Conservation (phyloP, 2,797 vertebrate genomes). For the Etheostoma perlongum region DNA sequence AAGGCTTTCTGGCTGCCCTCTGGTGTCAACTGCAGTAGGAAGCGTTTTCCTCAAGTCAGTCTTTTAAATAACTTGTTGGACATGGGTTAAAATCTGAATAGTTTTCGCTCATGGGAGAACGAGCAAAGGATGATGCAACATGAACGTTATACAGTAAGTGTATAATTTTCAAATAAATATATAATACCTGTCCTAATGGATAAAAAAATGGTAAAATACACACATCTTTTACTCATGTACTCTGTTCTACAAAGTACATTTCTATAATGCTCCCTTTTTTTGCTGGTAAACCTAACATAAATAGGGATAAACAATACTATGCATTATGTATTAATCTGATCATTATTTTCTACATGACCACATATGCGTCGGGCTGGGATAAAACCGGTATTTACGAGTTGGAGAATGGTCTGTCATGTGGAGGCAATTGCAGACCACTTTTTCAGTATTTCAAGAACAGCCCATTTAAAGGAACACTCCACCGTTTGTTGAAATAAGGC, state of each 20-base stretch:
- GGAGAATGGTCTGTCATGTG: no score
- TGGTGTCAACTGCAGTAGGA: constrained; percentile 30
- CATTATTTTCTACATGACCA: no score
- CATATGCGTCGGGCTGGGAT: no score
- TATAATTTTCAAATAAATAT: not conserved
- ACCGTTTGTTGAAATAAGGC: no score
- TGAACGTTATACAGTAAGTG: not conserved
- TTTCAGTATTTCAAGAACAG: no score
- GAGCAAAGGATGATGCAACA: constrained; percentile 27
- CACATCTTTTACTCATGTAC: not conserved
- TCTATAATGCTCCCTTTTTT: not conserved
- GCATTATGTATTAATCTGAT: not conserved
- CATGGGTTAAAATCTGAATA: constrained; percentile 1
- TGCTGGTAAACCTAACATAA: not conserved
- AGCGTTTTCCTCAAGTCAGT: constrained; percentile 8
- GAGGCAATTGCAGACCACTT: no score
- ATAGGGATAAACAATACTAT: not conserved
- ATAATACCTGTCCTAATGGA: not conserved
- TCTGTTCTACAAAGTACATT: no score
- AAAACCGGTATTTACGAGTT: no score
- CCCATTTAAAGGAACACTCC: no score
- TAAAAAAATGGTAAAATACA: not conserved
- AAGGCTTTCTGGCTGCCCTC: constrained; percentile 36
- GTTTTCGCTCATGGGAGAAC: constrained; percentile 8
- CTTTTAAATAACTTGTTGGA: constrained; percentile 25